Percentiles rank a stretch among this genome's conserved stretches.
These are phyloP conservation scores for Trigoniulus corallinus DNA, from an alignment of 1,140 invertebrate species.

Conservation along the genomic window DNA sequence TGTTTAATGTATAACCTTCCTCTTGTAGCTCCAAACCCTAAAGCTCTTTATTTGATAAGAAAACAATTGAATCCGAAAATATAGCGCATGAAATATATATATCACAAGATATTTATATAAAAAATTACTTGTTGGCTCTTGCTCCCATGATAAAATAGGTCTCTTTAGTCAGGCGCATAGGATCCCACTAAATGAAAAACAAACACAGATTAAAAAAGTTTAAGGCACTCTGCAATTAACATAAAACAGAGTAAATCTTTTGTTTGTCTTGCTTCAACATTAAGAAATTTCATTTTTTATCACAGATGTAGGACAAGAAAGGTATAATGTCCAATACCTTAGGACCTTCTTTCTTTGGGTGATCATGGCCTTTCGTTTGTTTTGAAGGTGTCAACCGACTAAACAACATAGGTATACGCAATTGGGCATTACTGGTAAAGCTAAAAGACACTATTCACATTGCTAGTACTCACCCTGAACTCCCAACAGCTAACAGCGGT, in stretches of 20 bases:
- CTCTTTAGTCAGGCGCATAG: constrained; percentile 43
- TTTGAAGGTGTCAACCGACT: constrained; percentile 25
- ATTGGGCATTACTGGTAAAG: no score
- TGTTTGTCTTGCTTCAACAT: no score
- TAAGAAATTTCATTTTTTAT: no score
- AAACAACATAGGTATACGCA: constrained; percentile 8
- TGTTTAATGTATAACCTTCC: constrained; percentile 59
- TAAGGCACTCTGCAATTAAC: constrained; percentile 3
- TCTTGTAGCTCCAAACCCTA: constrained; percentile 55
- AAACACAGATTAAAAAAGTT: constrained; percentile 1
- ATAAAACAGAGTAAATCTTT: background rate
- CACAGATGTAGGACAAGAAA: no score
- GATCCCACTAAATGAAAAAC: constrained; percentile 39
- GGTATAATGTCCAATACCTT: no score
- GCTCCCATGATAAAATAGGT: constrained; percentile 64
- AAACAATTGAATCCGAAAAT: background rate
- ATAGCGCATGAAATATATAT: background rate
- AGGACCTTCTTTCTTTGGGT: constrained; percentile 31
- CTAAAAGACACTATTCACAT: background rate
- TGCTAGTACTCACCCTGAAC: constrained; percentile 5
- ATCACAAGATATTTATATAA: background rate
- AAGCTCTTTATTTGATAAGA: constrained; percentile 28
- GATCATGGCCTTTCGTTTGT: constrained; percentile 18
- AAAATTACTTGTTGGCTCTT: constrained; percentile 34
- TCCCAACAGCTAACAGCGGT: constrained; percentile 11